phyloP scores from a whole-genome alignment of 2,113 vertebrate species.

The Apus apus region DNA sequence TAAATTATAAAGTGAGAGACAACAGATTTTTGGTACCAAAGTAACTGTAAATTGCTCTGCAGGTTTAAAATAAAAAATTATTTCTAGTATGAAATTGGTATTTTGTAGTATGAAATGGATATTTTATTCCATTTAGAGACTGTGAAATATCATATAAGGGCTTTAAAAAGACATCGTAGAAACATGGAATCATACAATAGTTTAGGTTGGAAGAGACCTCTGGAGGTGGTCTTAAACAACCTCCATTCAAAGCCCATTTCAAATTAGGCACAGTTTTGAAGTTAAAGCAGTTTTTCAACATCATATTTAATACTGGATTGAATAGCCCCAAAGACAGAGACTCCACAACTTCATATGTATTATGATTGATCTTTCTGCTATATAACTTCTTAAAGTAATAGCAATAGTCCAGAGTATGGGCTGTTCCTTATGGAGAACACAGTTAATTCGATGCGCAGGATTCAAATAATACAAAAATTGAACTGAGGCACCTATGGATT shows the following conservation, averaged over 20 bases:
- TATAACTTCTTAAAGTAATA: not conserved
- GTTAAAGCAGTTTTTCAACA: not conserved
- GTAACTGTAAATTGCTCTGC: not conserved
- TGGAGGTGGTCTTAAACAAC: not conserved
- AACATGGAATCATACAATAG: not conserved
- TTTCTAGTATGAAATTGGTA: too few species aligned
- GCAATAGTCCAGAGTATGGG: slow-evolving; percentile 13
- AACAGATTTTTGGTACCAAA: slow-evolving; percentile 19
- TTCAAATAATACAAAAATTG: slow-evolving; percentile 28
- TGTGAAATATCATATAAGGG: not conserved
- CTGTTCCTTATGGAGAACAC: slow-evolving; percentile 68
- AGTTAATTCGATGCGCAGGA: slow-evolving; percentile 44
- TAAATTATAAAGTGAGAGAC: not conserved
- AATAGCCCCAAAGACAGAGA: not conserved
- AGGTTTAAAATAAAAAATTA: not conserved
- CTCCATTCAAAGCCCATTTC: not conserved
- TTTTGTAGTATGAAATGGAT: slow-evolving; percentile 2
- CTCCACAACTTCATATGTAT: not conserved
- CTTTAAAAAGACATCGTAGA: not conserved
- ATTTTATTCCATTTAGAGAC: not conserved
- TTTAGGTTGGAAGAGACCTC: not conserved
- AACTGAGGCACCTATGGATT: not conserved
- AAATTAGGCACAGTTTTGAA: not conserved
- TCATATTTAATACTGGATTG: not conserved
- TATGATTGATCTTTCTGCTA: not conserved